Evolutionary conservation across 2,113 vertebrate species (phyloP).

Genomic region (Panthera uncia): DNA sequence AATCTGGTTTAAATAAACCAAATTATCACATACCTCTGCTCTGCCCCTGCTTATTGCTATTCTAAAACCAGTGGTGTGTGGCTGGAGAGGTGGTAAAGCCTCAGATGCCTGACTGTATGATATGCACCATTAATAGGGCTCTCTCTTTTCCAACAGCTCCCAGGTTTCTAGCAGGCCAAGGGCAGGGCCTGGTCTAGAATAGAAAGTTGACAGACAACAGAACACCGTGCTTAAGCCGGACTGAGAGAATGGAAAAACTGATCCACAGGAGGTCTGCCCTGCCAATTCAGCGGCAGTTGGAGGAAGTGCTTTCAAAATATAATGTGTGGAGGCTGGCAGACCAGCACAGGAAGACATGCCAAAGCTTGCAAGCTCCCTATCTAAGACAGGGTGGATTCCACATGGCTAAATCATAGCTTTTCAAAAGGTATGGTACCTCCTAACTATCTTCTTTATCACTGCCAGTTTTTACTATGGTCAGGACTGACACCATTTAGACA

Average conservation of each 20-base stretch:
- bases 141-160: not conserved
- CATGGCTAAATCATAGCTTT: constrained; percentile 36
- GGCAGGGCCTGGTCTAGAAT: constrained; percentile 1
- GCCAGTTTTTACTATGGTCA: not conserved
- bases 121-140: not conserved
- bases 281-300: constrained; percentile 65
- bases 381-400: constrained; percentile 54
- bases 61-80: constrained; percentile 11
- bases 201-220: constrained; percentile 41
- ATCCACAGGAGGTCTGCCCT: constrained; percentile 58
- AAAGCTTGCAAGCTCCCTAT: constrained; percentile 63
- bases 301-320: constrained; percentile 75
- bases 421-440: not conserved
- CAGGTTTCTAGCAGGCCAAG: constrained; percentile 21
- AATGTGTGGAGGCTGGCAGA: constrained; percentile 67
- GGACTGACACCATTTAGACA: not conserved
- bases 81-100: not conserved
- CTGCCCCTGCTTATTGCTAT: not conserved
- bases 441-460: not conserved
- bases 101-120: not conserved
- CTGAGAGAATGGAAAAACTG: constrained; percentile 75
- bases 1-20: not conserved
- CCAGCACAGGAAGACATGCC: constrained; percentile 46
- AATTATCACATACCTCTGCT: not conserved
- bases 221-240: constrained; percentile 25